phyloP scores from a whole-genome alignment of 2,797 vertebrate species.

The Babyrousa celebensis region DNA sequence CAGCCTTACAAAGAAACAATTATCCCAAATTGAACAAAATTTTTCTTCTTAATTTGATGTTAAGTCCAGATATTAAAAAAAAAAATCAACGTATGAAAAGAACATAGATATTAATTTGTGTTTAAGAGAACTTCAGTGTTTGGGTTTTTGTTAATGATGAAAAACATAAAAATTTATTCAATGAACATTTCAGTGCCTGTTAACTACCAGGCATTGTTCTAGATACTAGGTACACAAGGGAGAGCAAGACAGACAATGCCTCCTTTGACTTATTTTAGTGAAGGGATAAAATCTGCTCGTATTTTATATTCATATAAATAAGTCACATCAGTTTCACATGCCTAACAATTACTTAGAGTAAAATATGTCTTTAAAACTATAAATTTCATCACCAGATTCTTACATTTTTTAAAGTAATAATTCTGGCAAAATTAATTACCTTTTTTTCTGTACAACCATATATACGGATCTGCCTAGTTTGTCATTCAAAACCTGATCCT shows the following conservation, averaged over 20 bases:
- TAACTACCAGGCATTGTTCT: neutral
- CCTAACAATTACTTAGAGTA: neutral
- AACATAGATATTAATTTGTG: neutral
- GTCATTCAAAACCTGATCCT: neutral
- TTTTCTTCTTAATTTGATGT: neutral
- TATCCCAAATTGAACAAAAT: neutral
- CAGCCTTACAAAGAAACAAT: too few relatives aligned
- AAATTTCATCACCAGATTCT: neutral
- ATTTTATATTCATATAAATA: neutral
- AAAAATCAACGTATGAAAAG: slow-evolving; percentile 26
- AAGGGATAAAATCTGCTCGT: neutral
- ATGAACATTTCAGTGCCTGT: neutral
- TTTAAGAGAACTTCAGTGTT: slow-evolving; percentile 15
- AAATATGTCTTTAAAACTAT: neutral
- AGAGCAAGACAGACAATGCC: neutral
- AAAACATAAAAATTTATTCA: neutral
- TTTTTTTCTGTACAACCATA: neutral
- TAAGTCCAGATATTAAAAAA: slow-evolving; percentile 17
- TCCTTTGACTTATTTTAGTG: neutral
- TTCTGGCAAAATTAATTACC: neutral
- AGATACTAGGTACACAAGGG: neutral
- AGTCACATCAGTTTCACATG: neutral
- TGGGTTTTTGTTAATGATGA: neutral
- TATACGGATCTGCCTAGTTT: neutral
- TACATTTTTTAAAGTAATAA: slow-evolving; percentile 1